Evolutionary conservation across 92 coral and sea anemone genomes (phyloP).

Genomic region (Paragorgia papillata): DNA sequence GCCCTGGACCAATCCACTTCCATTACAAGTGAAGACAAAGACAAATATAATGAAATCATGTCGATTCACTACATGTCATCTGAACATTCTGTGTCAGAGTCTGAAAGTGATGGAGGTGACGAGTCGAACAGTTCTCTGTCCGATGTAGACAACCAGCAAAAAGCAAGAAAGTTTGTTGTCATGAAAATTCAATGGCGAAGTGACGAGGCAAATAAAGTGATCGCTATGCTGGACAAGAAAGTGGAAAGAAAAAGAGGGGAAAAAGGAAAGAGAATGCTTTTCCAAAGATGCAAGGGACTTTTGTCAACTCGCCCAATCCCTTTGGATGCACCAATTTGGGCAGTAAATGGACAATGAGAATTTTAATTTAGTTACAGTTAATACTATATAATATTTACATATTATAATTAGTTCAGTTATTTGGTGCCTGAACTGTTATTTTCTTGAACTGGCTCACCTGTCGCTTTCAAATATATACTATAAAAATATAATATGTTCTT

Average conservation of each 20-base stretch:
- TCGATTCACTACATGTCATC: conserved; percentile 35
- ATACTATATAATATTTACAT: no score
- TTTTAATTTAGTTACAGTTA: no score
- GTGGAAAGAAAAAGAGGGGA: conserved; percentile 30
- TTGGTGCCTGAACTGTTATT: no score
- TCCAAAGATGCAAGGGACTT: conserved; percentile 29
- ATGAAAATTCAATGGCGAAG: conserved; percentile 38
- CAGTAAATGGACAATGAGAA: neutral
- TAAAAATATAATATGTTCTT: no score
- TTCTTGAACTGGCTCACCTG: no score
- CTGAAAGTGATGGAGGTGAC: conserved; percentile 20
- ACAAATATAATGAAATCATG: conserved; percentile 31
- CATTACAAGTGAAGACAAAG: conserved; percentile 28
- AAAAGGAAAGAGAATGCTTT: conserved; percentile 37
- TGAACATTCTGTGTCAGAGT: conserved; percentile 42
- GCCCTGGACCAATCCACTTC: conserved; percentile 38
- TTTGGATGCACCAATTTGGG: conserved; percentile 55
- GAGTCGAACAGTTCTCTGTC: neutral
- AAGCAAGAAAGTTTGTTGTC: no score
- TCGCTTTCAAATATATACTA: no score
- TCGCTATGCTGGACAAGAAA: conserved; percentile 23
- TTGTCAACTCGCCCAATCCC: conserved; percentile 42
- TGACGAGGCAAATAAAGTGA: conserved; percentile 19
- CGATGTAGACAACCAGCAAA: no score
- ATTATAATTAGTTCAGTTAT: no score